Percentiles rank a stretch among this genome's conserved stretches.
Conservation (phyloP, 1,140 invertebrate genomes). For the Zaprionus davidi region DNA sequence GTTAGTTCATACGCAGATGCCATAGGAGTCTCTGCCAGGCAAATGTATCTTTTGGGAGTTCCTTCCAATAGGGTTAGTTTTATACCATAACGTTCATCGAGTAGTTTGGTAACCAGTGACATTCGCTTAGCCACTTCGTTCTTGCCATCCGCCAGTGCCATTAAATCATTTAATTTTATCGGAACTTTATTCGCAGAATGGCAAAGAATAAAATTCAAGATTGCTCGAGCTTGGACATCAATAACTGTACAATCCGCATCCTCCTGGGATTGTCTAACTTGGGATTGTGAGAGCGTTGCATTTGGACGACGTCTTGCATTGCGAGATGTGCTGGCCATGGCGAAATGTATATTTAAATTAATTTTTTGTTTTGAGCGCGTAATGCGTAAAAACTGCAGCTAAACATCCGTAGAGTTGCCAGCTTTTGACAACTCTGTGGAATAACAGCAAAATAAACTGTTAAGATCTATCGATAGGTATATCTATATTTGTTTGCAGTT, state of each 20-base stretch:
- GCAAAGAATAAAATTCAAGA: slow-evolving; percentile 60
- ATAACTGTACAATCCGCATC: not conserved
- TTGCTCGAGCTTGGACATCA: slow-evolving; percentile 45
- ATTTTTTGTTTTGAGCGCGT: slow-evolving; percentile 19
- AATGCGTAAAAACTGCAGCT: not conserved
- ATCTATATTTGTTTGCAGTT: not conserved
- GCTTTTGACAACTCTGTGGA: not conserved
- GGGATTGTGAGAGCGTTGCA: slow-evolving; percentile 15
- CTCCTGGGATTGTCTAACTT: not conserved
- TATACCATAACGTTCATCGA: slow-evolving; percentile 50
- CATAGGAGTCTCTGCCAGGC: slow-evolving; percentile 47
- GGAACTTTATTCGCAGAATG: slow-evolving; percentile 59
- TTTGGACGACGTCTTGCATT: slow-evolving; percentile 31
- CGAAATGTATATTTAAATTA: not conserved
- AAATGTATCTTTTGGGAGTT: slow-evolving; percentile 50
- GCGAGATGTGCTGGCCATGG: slow-evolving; percentile 60
- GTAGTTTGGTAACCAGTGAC: slow-evolving; percentile 40
- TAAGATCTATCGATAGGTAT: not conserved
- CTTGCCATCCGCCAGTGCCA: slow-evolving; percentile 21
- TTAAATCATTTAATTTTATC: slow-evolving; percentile 59
- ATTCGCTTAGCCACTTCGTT: slow-evolving; percentile 33
- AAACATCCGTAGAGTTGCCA: slow-evolving; percentile 19
- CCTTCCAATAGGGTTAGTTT: slow-evolving; percentile 27
- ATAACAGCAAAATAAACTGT: not conserved
- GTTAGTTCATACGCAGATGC: slow-evolving; percentile 58